Percentiles rank a stretch among this genome's conserved stretches.
Conservation (phyloP, 2,888 invertebrate species). For the Pogonocherus hispidulus region DNA sequence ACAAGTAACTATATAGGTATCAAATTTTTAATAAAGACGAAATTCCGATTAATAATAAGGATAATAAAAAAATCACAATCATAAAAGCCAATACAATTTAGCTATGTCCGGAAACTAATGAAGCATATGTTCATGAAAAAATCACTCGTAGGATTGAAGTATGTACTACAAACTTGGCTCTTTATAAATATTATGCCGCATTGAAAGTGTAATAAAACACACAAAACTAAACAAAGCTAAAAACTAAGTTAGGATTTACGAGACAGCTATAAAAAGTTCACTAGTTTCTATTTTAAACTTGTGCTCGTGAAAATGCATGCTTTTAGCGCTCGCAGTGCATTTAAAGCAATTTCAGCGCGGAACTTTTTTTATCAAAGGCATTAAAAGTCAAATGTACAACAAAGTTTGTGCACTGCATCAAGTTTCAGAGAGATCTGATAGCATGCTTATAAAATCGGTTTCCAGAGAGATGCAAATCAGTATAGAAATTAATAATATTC, state of each 20-base stretch:
- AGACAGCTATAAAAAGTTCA: constrained; percentile 1
- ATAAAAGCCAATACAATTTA: too few relatives aligned
- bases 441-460: background rate
- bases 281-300: constrained; percentile 25
- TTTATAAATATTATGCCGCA: background rate
- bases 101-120: too few relatives aligned
- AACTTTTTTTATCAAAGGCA: constrained; percentile 7
- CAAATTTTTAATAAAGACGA: too few relatives aligned
- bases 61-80: too few relatives aligned
- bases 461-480: background rate
- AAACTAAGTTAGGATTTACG: background rate
- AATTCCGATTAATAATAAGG: too few relatives aligned
- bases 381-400: constrained; percentile 3
- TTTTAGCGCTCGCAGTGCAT: constrained; percentile 18
- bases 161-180: background rate
- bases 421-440: too few relatives aligned
- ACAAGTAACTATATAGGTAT: too few relatives aligned
- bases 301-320: constrained; percentile 8
- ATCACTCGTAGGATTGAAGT: background rate
- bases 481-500: too few relatives aligned
- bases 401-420: background rate
- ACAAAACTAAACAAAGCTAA: background rate
- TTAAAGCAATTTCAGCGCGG: constrained; percentile 15
- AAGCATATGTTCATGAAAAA: background rate
- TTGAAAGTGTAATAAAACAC: background rate